Base-by-base conservation (phyloP, 2,888 invertebrate genomes). In the Dermolepida albohirtum region DNA sequence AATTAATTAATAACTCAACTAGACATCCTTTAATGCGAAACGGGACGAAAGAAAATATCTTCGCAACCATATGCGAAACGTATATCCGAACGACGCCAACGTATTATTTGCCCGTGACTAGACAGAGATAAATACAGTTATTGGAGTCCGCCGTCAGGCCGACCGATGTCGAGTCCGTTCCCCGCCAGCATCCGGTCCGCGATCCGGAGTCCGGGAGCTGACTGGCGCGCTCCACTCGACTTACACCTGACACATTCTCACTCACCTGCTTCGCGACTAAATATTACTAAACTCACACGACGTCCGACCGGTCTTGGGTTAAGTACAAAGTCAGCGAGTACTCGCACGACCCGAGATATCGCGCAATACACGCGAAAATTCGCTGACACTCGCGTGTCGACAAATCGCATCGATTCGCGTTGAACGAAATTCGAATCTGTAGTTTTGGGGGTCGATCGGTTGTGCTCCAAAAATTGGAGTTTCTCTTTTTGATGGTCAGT, bases 151-250 rank as follows among this genome's bases (percentile, higher is more conserved):
- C 34, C 34, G 34, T 34, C 2, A 34, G 10, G 34, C 34, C 34
- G 34, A 34, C 34, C 67, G 67, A 68, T 66, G 34, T 34, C 34
- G 67, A 64, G 55, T 69, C 49, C 59, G 55, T 69, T 68, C 70
- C 72, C 71, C 72, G 68, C 70, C 70, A 70, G 70, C 71, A 73
- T 73, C 73, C 73, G 73, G 72, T 70, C 68, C 50, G 66, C 39
- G 62, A 55, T 69, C 69, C 69, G 68, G 69, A 62, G 66, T 70
- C 70, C 71, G 69, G 72, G 68, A 68, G 54, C 64, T 63, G 52
- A 57, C 67, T 68, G 67, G 70, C 68, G 72, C 47, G 66, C 62
- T 51, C 63, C 64, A 65, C 64, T 54, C 71, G 68, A 63, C 63
- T 67, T 67, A 64, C 71, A 71, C 71, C 71, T 71, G 71, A 71